phyloP scores from a whole-genome alignment of 2,113 vertebrate genomes.

The Siphamia tubifer region DNA sequence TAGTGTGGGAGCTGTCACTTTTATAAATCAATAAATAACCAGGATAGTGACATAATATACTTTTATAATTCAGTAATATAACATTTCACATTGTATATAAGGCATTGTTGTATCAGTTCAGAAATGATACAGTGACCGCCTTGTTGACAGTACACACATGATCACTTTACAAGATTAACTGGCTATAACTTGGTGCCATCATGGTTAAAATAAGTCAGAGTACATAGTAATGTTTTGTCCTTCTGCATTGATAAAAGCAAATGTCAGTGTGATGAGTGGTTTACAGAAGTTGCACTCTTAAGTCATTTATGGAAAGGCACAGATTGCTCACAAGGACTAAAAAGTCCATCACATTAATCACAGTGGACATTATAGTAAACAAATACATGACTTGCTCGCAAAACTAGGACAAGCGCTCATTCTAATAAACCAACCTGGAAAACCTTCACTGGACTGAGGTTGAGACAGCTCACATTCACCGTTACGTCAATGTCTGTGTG shows the following conservation, averaged over 20 bases:
- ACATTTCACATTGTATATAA: no score
- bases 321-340: not conserved
- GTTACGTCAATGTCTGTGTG: not conserved
- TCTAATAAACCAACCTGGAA: slow-evolving; percentile 1
- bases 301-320: slow-evolving; percentile 1
- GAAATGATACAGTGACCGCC: no score
- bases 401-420: slow-evolving; percentile 24
- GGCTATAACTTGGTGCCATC: not conserved
- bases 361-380: not conserved
- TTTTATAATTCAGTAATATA: no score
- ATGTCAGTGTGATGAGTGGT: not conserved
- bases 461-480: not conserved
- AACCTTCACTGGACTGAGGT: not conserved
- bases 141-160: no score
- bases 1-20: no score
- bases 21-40: no score
- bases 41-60: no score
- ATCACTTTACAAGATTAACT: no score
- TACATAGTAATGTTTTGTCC: not conserved
- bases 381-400: not conserved
- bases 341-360: slow-evolving; percentile 11
- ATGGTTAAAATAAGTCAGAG: not conserved
- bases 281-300: not conserved
- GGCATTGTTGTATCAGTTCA: no score
- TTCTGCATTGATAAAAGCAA: not conserved